A percentile compares a stretch with the other conserved stretches of the same genome.
phyloP scores from a whole-genome alignment of 1,140 invertebrate species.

The Olivierus martensii region DNA sequence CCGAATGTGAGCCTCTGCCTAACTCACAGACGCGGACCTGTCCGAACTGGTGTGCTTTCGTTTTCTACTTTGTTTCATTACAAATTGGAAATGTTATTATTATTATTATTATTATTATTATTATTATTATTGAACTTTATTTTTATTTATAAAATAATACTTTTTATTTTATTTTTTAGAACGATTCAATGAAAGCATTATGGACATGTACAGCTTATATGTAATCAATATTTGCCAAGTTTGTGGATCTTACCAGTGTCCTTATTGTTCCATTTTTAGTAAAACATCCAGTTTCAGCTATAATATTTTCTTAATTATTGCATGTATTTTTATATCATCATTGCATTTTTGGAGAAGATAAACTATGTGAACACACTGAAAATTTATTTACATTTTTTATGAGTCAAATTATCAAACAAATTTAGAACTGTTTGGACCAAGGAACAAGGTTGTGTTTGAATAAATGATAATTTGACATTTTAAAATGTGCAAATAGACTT shows the following conservation, averaged over 20 bases:
- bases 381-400: not conserved
- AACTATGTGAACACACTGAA: not conserved
- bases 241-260: conserved; percentile 93
- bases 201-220: conserved; percentile 75
- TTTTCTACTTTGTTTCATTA: too few species aligned
- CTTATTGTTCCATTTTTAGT: conserved; percentile 86
- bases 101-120: too few species aligned
- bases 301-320: not conserved
- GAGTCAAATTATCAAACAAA: not conserved
- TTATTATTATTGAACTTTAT: too few species aligned
- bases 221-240: conserved; percentile 93
- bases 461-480: not conserved
- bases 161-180: conserved; percentile 41
- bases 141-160: not conserved
- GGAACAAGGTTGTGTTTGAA: not conserved
- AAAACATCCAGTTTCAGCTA: conserved; percentile 1
- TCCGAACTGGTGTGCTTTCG: too few species aligned
- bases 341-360: not conserved
- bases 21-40: too few species aligned
- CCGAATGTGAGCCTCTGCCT: too few species aligned
- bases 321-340: not conserved
- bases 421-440: not conserved
- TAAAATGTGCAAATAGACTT: too few species aligned
- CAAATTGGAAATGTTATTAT: too few species aligned
- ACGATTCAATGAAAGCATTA: conserved; percentile 85